phyloP scores from a whole-genome alignment of 2,888 invertebrate genomes.

The Cynaeus angustus region DNA sequence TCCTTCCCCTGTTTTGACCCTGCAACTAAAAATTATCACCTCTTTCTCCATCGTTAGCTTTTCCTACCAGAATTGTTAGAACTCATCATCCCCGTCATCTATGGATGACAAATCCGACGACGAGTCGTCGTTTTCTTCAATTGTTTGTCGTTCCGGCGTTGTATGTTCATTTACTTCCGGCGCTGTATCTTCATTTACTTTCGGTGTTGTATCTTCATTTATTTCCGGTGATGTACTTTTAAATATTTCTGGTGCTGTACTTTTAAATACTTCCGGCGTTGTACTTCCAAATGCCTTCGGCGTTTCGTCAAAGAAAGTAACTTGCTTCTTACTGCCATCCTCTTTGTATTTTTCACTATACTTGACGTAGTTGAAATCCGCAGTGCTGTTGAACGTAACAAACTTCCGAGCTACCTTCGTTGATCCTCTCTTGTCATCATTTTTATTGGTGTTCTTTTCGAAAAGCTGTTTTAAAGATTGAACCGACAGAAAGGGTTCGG shows the following conservation, averaged over 20 bases:
- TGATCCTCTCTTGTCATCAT: not conserved
- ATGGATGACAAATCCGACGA: not conserved
- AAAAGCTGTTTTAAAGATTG: constrained; percentile 24
- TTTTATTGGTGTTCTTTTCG: constrained; percentile 17
- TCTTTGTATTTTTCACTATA: constrained; percentile 13
- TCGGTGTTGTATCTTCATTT: no score
- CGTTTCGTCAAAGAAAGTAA: not conserved
- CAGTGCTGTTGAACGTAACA: constrained; percentile 2
- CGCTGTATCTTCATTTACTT: no score
- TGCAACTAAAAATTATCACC: no score
- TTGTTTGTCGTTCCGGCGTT: not conserved
- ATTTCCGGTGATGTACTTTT: no score
- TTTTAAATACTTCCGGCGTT: not conserved
- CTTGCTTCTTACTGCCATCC: not conserved
- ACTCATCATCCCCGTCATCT: not conserved
- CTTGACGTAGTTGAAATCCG: constrained; percentile 24
- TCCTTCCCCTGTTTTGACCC: no score
- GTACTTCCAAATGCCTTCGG: no score
- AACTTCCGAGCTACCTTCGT: constrained; percentile 11
- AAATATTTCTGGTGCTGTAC: no score
- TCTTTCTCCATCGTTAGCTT: no score
- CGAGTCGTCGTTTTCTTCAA: not conserved
- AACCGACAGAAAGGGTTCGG: constrained; percentile 16
- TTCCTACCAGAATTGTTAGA: not conserved
- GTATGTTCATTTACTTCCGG: no score